phyloP scores from a whole-genome alignment of 2,888 invertebrate genomes.

The Cryptocephalus moraei region DNA sequence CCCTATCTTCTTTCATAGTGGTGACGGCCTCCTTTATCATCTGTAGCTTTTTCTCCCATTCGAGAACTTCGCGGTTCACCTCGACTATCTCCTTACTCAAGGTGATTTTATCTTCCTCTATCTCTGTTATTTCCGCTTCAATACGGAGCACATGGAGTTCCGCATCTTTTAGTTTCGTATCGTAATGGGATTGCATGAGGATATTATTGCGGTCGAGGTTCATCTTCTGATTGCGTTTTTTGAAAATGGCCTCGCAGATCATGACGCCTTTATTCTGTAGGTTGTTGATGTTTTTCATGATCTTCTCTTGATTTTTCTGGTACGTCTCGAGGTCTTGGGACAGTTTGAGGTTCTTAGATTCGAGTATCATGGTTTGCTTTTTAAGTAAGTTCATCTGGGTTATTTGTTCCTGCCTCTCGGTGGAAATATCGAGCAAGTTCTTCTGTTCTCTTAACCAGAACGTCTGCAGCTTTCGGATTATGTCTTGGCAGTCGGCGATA shows the following conservation, averaged over 20 bases:
- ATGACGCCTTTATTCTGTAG: conserved; percentile 49
- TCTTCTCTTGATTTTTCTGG: conserved; percentile 43
- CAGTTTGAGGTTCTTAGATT: conserved; percentile 63
- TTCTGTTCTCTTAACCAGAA: conserved; percentile 71
- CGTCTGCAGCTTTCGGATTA: conserved; percentile 55
- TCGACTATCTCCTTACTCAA: conserved; percentile 54
- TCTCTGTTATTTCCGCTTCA: conserved; percentile 55
- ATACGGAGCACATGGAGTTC: conserved; percentile 58
- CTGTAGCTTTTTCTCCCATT: conserved; percentile 74
- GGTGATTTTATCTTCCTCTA: conserved; percentile 55
- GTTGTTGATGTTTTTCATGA: conserved; percentile 49
- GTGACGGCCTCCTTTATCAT: conserved; percentile 62
- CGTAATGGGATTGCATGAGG: conserved; percentile 42
- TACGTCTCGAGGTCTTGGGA: conserved; percentile 53
- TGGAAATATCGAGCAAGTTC: conserved; percentile 56
- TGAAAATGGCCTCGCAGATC: conserved; percentile 46
- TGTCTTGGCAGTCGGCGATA: conserved; percentile 49
- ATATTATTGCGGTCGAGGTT: conserved; percentile 46
- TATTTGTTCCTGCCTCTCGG: conserved; percentile 57
- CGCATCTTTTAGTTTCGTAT: conserved; percentile 47
- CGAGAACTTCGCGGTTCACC: conserved; percentile 55
- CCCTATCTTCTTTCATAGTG: conserved; percentile 54
- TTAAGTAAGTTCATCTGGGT: conserved; percentile 58
- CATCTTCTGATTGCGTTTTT: conserved; percentile 44
- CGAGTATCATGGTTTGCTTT: conserved; percentile 58